These are phyloP conservation scores for Dallia pectoralis DNA, from an alignment of 2,797 vertebrate species.

Conservation along the genomic window DNA sequence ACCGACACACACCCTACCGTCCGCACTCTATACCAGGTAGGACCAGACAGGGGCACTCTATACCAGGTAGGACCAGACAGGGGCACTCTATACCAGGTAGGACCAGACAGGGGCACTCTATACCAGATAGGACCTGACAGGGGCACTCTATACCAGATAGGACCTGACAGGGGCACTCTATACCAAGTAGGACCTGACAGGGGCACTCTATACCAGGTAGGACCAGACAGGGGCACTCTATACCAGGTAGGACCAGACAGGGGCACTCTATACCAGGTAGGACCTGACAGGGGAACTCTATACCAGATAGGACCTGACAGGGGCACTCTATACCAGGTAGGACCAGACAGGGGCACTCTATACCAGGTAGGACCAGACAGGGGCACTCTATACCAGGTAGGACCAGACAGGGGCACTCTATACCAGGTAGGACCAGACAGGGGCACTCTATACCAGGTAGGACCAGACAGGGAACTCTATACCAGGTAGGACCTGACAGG, in stretches of 20 bases:
- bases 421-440: background rate
- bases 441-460: too few species aligned
- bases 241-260: background rate
- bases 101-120: background rate
- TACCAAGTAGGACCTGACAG: background rate
- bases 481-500: too few species aligned
- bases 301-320: background rate
- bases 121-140: background rate
- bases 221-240: background rate
- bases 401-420: too few species aligned
- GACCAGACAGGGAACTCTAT: too few species aligned
- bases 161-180: background rate
- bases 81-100: background rate
- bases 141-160: background rate
- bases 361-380: too few species aligned
- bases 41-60: background rate
- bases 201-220: background rate
- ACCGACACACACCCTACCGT: slow-evolving; percentile 15
- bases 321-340: too few species aligned
- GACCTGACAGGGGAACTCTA: background rate
- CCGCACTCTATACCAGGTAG: slow-evolving; percentile 11
- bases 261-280: background rate
- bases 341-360: too few species aligned
- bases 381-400: too few species aligned
- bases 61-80: background rate